Conservation (phyloP, 2,797 vertebrate species). For the Caiman crocodilus region DNA sequence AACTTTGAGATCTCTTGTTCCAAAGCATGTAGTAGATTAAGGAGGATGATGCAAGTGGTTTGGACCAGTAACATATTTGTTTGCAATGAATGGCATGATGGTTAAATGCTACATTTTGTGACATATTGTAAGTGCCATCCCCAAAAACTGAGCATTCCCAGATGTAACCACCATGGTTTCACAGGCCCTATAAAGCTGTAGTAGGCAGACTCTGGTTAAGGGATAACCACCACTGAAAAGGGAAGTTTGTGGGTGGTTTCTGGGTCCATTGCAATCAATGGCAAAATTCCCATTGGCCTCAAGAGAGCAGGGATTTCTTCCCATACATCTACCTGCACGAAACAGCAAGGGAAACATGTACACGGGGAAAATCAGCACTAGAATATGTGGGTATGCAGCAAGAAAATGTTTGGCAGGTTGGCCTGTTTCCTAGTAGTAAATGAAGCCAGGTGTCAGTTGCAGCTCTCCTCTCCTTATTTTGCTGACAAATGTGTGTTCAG, state of each 20-base stretch:
- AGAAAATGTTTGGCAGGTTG: not conserved
- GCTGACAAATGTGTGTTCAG: not conserved
- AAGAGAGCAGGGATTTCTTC: not conserved
- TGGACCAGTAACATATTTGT: not conserved
- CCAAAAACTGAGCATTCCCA: not conserved
- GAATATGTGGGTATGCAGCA: not conserved
- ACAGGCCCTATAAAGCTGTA: not conserved
- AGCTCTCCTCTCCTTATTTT: not conserved
- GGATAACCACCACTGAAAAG: not conserved
- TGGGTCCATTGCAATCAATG: not conserved
- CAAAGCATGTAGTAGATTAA: not conserved
- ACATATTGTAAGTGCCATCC: not conserved
- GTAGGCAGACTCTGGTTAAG: not conserved
- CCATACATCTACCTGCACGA: not conserved
- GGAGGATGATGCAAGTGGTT: not conserved
- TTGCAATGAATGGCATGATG: not conserved
- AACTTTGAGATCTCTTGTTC: not conserved
- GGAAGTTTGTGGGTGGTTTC: not conserved
- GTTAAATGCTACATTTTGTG: not conserved
- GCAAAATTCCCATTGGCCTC: not conserved
- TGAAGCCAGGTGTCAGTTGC: not conserved
- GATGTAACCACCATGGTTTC: not conserved
- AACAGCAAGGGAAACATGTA: not conserved
- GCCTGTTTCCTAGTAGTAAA: not conserved
- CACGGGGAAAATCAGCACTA: too few species aligned